These are phyloP conservation scores for Nannobrachium achirus DNA, from an alignment of 2,113 vertebrate species.

Conservation along the genomic window DNA sequence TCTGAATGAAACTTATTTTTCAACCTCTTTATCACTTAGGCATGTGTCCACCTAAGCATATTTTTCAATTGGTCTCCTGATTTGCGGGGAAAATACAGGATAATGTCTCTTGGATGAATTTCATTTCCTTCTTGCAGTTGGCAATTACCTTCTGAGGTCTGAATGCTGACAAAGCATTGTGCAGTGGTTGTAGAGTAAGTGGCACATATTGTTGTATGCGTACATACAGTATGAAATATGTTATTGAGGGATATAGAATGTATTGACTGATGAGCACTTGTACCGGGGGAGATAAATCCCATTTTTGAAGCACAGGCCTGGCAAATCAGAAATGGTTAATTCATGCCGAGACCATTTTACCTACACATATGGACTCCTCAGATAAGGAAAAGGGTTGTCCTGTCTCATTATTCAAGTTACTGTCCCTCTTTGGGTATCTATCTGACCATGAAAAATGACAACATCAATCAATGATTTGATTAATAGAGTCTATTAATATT, in stretches of 20 bases:
- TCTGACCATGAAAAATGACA: no score
- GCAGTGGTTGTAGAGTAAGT: constrained; percentile 8
- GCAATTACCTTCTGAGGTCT: constrained; percentile 46
- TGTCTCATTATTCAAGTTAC: not conserved
- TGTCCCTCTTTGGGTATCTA: no score
- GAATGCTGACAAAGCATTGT: constrained; percentile 53
- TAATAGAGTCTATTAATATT: no score
- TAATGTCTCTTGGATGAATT: constrained; percentile 35
- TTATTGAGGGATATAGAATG: constrained; percentile 14
- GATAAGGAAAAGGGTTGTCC: constrained; percentile 35
- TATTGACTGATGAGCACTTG: constrained; percentile 18
- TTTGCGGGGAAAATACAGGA: constrained; percentile 29
- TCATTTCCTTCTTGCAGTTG: constrained; percentile 29
- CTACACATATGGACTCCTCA: constrained; percentile 20
- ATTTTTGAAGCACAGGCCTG: constrained; percentile 27
- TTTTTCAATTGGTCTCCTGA: constrained; percentile 40
- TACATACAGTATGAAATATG: constrained; percentile 38
- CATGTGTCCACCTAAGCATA: constrained; percentile 53
- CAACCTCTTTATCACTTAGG: constrained; percentile 27
- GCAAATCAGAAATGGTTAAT: not conserved
- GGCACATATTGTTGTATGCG: constrained; percentile 17
- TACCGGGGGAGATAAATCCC: constrained; percentile 3
- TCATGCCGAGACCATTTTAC: constrained; percentile 32
- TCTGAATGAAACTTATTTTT: constrained; percentile 24
- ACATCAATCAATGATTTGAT: no score